Base-by-base conservation (phyloP, 2,888 invertebrate species). In the Carabus problematicus region DNA sequence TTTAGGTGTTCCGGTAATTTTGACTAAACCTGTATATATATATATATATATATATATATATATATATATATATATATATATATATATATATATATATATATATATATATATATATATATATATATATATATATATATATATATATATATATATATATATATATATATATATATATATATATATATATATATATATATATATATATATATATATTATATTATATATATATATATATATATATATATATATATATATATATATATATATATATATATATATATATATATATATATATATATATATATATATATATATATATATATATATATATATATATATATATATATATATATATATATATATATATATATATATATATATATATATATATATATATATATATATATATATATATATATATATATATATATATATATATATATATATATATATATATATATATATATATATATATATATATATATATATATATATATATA, bases 171-270 rank as follows among this genome's bases (percentile, higher is more conserved):
- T n/a, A 16, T 12, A 16, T 1, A 55, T 55, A 18, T 16, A 16
- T 55, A 18, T 55, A 55, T 55, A 55, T 55, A 16, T 55, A 8
- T 7, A 55, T 55, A 55, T 55, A 18, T 55, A 18, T 16, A 16
- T 12, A 16, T n/a, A n/a, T 4, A 43, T 43, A 43, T 43, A 43
- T 43, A 43, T 43, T n/a, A n/a, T n/a, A n/a, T n/a, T 54, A 54
- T 54, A 54, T 54, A 54, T 54, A 54, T 54, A 54, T 54, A 54
- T 54, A 54, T 54, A 54, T 2, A 54, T 54, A 54, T 54, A 54
- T 54, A 7, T 54, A 54, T 54, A 7, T 54, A 54, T 54, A 7
- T 54, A 54, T 54, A 7, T 54, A 54, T 54, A 54, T 54, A 16
- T 54, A 54, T n/a, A 54, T 42, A 42, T 42, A 9, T 8, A 8